phyloP scores from a whole-genome alignment of 1,140 invertebrate genomes.

The Drosophila virilis region DNA sequence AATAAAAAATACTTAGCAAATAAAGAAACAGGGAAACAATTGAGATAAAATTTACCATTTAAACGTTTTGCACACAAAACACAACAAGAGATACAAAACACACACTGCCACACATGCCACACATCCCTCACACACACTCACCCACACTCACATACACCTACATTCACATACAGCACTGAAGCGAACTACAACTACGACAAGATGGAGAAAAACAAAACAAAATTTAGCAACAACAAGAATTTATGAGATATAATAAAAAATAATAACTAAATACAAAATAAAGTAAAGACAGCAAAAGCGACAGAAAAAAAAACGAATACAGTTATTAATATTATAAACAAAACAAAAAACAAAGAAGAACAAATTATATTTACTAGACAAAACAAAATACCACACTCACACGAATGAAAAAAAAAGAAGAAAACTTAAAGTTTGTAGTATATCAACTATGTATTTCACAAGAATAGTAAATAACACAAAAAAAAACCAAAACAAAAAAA shows the following conservation, averaged over 20 bases:
- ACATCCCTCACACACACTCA: conserved; percentile 29
- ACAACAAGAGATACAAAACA: conserved; percentile 28
- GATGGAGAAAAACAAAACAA: conserved; percentile 71
- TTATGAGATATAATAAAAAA: conserved; percentile 81
- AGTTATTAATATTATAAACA: conserved; percentile 27
- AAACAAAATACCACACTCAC: conserved; percentile 37
- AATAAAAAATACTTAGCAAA: conserved; percentile 71
- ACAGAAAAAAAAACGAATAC: conserved; percentile 33
- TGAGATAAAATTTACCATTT: conserved; percentile 80
- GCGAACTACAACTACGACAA: conserved; percentile 47
- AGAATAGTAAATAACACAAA: conserved; percentile 66
- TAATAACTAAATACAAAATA: conserved; percentile 58
- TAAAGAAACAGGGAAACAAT: conserved; percentile 83
- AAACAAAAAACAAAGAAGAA: conserved; percentile 42
- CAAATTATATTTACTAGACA: conserved; percentile 76
- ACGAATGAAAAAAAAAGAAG: conserved; percentile 27
- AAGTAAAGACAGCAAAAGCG: conserved; percentile 34
- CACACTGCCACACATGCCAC: conserved; percentile 30
- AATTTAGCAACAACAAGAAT: conserved; percentile 83
- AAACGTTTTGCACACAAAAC: conserved; percentile 72
- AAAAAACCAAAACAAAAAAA: conserved; percentile 17
- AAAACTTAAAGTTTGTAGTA: conserved; percentile 74
- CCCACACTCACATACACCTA: conserved; percentile 19
- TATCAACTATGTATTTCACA: conserved; percentile 80
- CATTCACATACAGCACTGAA: conserved; percentile 20